Base-by-base conservation (phyloP, 2,888 invertebrate species). In the Dendrolimus houi region DNA sequence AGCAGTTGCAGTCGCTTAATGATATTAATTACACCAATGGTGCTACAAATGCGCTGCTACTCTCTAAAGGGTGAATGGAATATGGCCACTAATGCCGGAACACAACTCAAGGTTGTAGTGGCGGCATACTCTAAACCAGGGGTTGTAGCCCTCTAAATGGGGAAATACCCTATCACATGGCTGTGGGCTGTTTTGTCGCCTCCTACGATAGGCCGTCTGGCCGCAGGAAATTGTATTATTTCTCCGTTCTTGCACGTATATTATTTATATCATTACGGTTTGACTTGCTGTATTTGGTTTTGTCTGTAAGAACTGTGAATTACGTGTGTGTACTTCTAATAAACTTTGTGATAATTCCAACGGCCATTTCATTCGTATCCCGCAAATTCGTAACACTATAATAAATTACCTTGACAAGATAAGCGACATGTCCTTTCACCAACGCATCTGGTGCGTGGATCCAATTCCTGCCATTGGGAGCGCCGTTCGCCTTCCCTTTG, bases 381-480 rank as follows among this genome's bases (percentile, higher is more conserved):
- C 29, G 29, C 29, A 29, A 29, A 29, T 29, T 6, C 29, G 29
- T 29, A 29, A 29, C 3, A 29, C 6, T 6, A 29, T 29, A 29
- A 29, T 29, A 6, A 29, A 29, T 47, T 87, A 97, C 97, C 95
- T 99, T 98, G 81, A 99, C 99, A 86, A 98, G 94, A 92, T 99
- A 99, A 57, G 97, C 98, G 71, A 99, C 97, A 78, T 98, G 98
- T 55, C 99, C 99, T 80, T 96, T 96, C 73, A 97, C 95, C 57
- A 99, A 93, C 40, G 97, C 94, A 80, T 98, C 99, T 55, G 98
- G 97, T 58, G 97, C 95, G 87, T 99, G 98, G 65, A 98, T 94
- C 98, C 98, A 98, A 86, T 85, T 87, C 10, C 89, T 69, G 52
- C 89, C 88, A 68, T 91, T 84, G 53, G 85, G 81, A 0, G 88